phyloP scores from a whole-genome alignment of 2,888 invertebrate genomes.

The Atherix ibis region DNA sequence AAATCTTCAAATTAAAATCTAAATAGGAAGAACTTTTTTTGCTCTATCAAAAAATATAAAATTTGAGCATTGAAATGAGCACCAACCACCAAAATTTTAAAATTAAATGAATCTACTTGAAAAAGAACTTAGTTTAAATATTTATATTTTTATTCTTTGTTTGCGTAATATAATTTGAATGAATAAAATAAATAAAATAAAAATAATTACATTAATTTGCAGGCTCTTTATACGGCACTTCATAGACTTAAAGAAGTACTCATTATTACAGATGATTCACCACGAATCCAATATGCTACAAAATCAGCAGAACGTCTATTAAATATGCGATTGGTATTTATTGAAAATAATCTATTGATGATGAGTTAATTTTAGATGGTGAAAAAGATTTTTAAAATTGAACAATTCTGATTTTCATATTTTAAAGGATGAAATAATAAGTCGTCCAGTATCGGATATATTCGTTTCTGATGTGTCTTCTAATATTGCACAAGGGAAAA shows the following conservation, averaged over 20 bases:
- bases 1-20: no score
- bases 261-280: constrained; percentile 72
- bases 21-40: no score
- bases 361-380: constrained; percentile 37
- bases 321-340: constrained; percentile 48
- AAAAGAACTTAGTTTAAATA: no score
- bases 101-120: no score
- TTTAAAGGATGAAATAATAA: constrained; percentile 32
- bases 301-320: constrained; percentile 69
- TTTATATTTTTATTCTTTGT: no score
- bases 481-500: constrained; percentile 44
- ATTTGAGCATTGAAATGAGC: no score
- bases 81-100: no score
- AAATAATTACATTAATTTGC: no score
- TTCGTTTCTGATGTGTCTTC: constrained; percentile 32
- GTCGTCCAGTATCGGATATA: constrained; percentile 30
- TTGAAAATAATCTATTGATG: constrained; percentile 45
- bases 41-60: no score
- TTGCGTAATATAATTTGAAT: no score
- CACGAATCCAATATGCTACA: constrained; percentile 77
- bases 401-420: neutral
- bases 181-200: no score
- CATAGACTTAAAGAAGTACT: constrained; percentile 77
- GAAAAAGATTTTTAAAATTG: neutral
- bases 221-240: constrained; percentile 70